These are phyloP conservation scores for Clarias gariepinus DNA, from an alignment of 2,113 vertebrate species.

Conservation along the genomic window DNA sequence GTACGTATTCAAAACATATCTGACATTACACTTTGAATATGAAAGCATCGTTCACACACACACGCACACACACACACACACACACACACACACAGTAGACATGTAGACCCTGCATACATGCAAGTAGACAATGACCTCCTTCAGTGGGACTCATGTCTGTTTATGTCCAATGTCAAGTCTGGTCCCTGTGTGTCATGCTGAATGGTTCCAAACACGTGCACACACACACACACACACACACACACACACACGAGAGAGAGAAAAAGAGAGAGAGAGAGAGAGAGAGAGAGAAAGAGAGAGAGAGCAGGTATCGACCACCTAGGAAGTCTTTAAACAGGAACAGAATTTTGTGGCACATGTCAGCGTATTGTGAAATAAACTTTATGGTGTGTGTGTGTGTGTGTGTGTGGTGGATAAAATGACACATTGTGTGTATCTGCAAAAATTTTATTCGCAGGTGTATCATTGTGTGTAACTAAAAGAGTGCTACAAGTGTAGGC, in stretches of 20 bases:
- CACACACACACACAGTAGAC: slow-evolving; percentile 14
- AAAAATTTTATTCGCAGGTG: slow-evolving; percentile 34
- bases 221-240: slow-evolving; percentile 20
- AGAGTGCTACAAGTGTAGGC: slow-evolving; percentile 20
- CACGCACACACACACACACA: slow-evolving; percentile 43
- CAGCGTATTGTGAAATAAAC: slow-evolving; percentile 20
- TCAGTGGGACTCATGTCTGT: slow-evolving; percentile 35
- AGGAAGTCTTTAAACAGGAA: slow-evolving; percentile 36
- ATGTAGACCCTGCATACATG: background rate
- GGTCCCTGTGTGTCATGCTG: slow-evolving; percentile 30
- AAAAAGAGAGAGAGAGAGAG: too few species aligned
- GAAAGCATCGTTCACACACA: slow-evolving; percentile 29
- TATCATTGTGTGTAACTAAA: slow-evolving; percentile 32
- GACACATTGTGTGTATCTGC: slow-evolving; percentile 16
- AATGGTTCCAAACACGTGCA: slow-evolving; percentile 40
- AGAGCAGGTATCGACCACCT: slow-evolving; percentile 40
- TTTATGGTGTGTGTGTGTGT: slow-evolving; percentile 42
- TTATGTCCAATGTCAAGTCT: slow-evolving; percentile 38
- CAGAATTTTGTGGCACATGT: slow-evolving; percentile 44
- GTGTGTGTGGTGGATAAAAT: background rate
- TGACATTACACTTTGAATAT: background rate
- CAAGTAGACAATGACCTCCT: slow-evolving; percentile 37
- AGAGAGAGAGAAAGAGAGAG: too few species aligned
- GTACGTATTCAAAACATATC: background rate
- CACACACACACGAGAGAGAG: background rate